phyloP scores from a whole-genome alignment of 2,113 vertebrate species.

The Heteronetta atricapilla region DNA sequence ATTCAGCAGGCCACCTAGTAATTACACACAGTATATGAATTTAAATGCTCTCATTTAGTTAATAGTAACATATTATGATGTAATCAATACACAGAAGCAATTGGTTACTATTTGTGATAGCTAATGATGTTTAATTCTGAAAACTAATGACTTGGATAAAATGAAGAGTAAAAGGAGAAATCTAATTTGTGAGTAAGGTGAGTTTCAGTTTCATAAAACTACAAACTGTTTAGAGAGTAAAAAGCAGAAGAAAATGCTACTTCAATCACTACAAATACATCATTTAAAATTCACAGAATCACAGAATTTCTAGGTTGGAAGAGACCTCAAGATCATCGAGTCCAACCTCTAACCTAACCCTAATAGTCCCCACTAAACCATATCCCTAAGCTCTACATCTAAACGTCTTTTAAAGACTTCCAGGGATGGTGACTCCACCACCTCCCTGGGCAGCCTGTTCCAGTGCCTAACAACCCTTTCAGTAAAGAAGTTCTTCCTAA shows the following conservation, averaged over 20 bases:
- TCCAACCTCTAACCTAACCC: too few species aligned
- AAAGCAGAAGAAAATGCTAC: neutral
- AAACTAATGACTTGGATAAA: slow-evolving; percentile 35
- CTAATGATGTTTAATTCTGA: slow-evolving; percentile 28
- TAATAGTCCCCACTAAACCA: too few species aligned
- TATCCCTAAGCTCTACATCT: too few species aligned
- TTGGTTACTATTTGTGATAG: slow-evolving; percentile 21
- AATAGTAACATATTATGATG: neutral
- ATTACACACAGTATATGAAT: neutral
- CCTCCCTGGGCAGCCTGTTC: too few species aligned
- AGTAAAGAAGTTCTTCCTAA: too few species aligned
- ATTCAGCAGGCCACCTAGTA: neutral
- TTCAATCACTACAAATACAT: neutral
- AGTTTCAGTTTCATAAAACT: neutral
- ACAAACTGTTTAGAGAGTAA: neutral
- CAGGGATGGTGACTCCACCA: too few species aligned
- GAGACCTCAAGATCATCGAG: too few species aligned
- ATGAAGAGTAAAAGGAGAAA: slow-evolving; percentile 27
- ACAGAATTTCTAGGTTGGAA: too few species aligned
- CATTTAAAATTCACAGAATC: too few species aligned
- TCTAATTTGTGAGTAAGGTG: neutral
- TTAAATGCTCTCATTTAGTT: slow-evolving; percentile 34
- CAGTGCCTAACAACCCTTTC: too few species aligned
- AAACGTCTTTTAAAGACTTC: too few species aligned
- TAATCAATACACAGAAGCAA: slow-evolving; percentile 24